Conservation (phyloP, 2,113 vertebrate genomes). For the Lepus americanus region DNA sequence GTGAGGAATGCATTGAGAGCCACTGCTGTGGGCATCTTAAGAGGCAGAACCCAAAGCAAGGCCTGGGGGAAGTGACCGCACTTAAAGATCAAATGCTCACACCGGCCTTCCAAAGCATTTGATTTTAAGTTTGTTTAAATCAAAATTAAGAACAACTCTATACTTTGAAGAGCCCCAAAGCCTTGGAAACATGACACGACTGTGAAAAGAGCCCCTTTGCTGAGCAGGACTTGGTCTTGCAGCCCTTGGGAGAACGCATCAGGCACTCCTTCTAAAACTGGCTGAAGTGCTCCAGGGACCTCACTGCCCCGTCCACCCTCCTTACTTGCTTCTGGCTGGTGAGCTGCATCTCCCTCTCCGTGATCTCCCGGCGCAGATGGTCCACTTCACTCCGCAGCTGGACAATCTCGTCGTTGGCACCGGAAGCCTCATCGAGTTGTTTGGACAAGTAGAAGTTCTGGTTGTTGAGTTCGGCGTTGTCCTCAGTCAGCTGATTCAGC, state of each 20-base stretch:
- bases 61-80: not conserved
- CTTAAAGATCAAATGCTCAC: not conserved
- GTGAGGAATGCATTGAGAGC: not conserved
- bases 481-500: slow-evolving; percentile 95
- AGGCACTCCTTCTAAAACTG: not conserved
- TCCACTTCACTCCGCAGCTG: slow-evolving; percentile 97
- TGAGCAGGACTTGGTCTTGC: not conserved
- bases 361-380: slow-evolving; percentile 96
- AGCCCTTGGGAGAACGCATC: slow-evolving; percentile 41
- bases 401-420: slow-evolving; percentile 94
- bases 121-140: not conserved
- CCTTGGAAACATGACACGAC: not conserved
- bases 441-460: slow-evolving; percentile 99
- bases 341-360: slow-evolving; percentile 98
- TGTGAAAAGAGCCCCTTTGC: not conserved
- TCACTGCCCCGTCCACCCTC: fast-evolving
- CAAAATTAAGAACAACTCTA: slow-evolving; percentile 1
- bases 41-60: not conserved
- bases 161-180: slow-evolving; percentile 9
- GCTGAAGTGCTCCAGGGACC: not conserved
- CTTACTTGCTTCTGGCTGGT: slow-evolving; percentile 98
- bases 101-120: not conserved
- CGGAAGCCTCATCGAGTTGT: slow-evolving; percentile 96
- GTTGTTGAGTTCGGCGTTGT: slow-evolving; percentile 97
- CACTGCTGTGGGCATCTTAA: not conserved